Evolutionary conservation across 2,888 invertebrate species (phyloP), one percentile per base, ranked within the genome.

Genomic region (Cephus nigrinus): DNA sequence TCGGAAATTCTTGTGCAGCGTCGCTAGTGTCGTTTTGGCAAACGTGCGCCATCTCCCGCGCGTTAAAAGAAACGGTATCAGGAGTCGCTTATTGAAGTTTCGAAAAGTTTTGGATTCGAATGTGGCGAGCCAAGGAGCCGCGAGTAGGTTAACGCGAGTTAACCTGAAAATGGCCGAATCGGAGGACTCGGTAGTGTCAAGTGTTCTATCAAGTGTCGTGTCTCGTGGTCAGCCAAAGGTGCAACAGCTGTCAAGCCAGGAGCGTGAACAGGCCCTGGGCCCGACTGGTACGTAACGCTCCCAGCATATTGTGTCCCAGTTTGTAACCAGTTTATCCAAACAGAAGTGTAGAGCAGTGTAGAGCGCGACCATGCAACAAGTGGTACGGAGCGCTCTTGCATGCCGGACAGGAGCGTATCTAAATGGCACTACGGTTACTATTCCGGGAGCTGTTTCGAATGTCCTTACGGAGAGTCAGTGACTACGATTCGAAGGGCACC

Each of bases 101-200:
- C 88, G 88, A 86, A 87, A 76, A 78, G 84, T 83, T 83, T 84
- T 81, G 83, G 84, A 84, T 86, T 87, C 87, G 88, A 87, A 88
- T 84, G 86, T 85, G 82, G 81, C 82, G 81, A 83, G 84, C 82
- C 82, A 84, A 83, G 82, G 80, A 83, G 80, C 84, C 80, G 81
- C 82, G 83, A 84, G 85, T 82, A 84, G 88, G 86, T 88, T 85
- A 86, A 86, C 83, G 80, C 82, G 86, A 87, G 88, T 88, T 87
- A 88, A 87, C 84, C 86, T 86, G 84, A 89, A 89, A 89, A 89
- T 89, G 89, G 90, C 89, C 85, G 89, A 89, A 84, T 84, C 88
- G 85, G 83, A 84, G 77, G 88, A 86, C 84, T 83, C 87, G 82
- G 81, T 80, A 75, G 87, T 88, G 84, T 85, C 88, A 80, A 84